A percentile compares a stretch with the other conserved stretches of the same genome.
Evolutionary conservation across 1,140 invertebrate genomes (phyloP).

Genomic region (Drosophila equinoxialis): DNA sequence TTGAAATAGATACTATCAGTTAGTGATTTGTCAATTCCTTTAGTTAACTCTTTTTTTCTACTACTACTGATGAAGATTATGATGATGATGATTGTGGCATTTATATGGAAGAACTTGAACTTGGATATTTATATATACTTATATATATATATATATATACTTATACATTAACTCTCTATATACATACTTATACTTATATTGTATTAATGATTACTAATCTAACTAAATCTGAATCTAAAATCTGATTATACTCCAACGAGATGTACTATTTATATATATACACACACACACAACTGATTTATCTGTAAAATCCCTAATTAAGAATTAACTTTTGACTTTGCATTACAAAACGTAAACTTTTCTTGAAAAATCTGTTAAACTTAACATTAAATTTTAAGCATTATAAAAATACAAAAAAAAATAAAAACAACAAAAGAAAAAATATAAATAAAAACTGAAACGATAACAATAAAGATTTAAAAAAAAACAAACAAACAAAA

Average conservation of each 20-base stretch:
- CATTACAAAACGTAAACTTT: slow-evolving; percentile 62
- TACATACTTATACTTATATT: slow-evolving; percentile 62
- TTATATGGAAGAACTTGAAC: slow-evolving; percentile 64
- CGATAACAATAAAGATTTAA: slow-evolving; percentile 75
- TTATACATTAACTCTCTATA: slow-evolving; percentile 54
- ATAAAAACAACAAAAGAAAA: slow-evolving; percentile 79
- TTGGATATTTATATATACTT: slow-evolving; percentile 53
- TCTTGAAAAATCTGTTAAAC: slow-evolving; percentile 77
- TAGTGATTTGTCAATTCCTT: slow-evolving; percentile 47
- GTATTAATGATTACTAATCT: slow-evolving; percentile 69
- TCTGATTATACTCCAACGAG: slow-evolving; percentile 48
- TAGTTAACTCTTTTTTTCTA: slow-evolving; percentile 43
- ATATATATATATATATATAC: slow-evolving; percentile 34
- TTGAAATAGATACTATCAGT: slow-evolving; percentile 43
- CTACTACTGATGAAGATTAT: slow-evolving; percentile 40
- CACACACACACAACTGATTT: slow-evolving; percentile 57
- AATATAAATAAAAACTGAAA: slow-evolving; percentile 71
- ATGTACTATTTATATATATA: slow-evolving; percentile 67
- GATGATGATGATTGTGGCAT: slow-evolving; percentile 30
- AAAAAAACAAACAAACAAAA: slow-evolving; percentile 47
- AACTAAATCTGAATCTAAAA: slow-evolving; percentile 68
- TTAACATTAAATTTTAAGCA: slow-evolving; percentile 73
- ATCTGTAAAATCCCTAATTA: slow-evolving; percentile 74
- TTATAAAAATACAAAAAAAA: slow-evolving; percentile 73
- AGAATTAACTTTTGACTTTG: slow-evolving; percentile 69